These are phyloP conservation scores for Theristicus caerulescens DNA, from an alignment of 2,113 vertebrate genomes.

Conservation along the genomic window DNA sequence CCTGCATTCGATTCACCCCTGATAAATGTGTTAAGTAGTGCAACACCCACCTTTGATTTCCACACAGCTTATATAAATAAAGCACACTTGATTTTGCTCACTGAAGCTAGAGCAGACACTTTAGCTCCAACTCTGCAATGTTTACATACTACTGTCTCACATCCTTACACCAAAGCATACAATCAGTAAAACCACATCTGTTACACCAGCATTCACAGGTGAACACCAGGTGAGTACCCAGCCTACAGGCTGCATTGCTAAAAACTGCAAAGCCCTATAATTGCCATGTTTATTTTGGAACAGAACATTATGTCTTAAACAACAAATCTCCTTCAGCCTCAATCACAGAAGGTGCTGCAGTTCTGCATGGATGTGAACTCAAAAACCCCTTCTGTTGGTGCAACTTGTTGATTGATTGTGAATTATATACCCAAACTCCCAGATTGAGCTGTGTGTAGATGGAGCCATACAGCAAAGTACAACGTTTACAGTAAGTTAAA, in stretches of 20 bases:
- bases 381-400: neutral
- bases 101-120: neutral
- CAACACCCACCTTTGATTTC: neutral
- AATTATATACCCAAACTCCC: neutral
- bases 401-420: neutral
- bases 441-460: neutral
- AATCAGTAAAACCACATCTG: neutral
- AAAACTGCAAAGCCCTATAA: neutral
- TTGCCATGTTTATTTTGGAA: neutral
- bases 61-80: neutral
- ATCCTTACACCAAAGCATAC: rapidly evolving
- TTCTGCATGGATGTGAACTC: neutral
- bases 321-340: neutral
- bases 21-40: rapidly evolving
- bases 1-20: neutral
- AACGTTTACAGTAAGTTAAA: neutral
- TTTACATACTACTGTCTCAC: neutral
- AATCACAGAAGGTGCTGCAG: neutral
- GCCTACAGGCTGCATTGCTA: neutral
- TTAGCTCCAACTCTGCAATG: neutral
- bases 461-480: neutral
- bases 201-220: neutral
- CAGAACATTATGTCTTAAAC: neutral
- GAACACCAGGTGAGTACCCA: neutral
- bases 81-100: neutral